phyloP scores from a whole-genome alignment of 2,113 vertebrate genomes.

The Nothobranchius kuhntae region DNA sequence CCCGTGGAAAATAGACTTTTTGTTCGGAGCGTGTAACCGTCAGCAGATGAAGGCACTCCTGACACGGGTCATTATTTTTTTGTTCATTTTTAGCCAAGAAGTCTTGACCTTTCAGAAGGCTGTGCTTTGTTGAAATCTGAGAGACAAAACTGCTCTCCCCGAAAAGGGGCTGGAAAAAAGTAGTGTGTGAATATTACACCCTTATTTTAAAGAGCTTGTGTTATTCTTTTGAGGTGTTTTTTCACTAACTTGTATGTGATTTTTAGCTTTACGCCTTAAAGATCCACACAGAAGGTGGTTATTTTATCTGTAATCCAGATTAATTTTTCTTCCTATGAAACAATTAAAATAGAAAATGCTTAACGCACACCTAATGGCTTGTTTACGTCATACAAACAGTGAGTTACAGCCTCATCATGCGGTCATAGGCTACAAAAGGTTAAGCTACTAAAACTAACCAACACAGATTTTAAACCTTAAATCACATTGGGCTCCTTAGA shows the following conservation, averaged over 20 bases:
- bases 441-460: background rate
- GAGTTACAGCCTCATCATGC: background rate
- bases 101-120: slow-evolving; percentile 31
- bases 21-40: slow-evolving; percentile 10
- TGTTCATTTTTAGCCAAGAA: slow-evolving; percentile 15
- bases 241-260: background rate
- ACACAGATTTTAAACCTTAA: background rate
- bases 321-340: background rate
- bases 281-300: background rate
- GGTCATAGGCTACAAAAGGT: background rate
- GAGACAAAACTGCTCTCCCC: slow-evolving; percentile 27
- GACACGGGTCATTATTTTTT: slow-evolving; percentile 42
- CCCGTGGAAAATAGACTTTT: slow-evolving; percentile 11
- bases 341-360: background rate
- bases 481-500: background rate
- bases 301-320: background rate
- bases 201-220: slow-evolving; percentile 15
- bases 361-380: background rate
- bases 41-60: slow-evolving; percentile 18
- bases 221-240: slow-evolving; percentile 3
- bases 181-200: slow-evolving; percentile 1
- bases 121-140: slow-evolving; percentile 33
- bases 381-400: background rate
- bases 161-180: slow-evolving; percentile 5
- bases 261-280: background rate